These are phyloP conservation scores for Microplitis demolitor DNA, from an alignment of 1,140 invertebrate genomes.

Conservation along the genomic window DNA sequence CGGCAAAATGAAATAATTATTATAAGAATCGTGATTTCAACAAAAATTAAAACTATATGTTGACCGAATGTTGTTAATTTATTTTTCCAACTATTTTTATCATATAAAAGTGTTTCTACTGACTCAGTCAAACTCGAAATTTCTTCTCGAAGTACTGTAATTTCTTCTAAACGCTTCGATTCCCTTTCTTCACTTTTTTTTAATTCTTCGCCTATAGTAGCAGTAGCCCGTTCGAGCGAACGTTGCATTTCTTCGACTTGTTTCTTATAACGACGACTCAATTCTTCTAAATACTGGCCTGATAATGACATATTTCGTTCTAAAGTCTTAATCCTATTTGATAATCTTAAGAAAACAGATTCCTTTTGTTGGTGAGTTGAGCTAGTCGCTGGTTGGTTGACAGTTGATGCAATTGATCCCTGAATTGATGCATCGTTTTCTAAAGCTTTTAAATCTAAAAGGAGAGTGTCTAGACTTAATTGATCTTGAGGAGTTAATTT, in stretches of 20 bases:
- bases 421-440: constrained; percentile 48
- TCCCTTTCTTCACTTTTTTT: constrained; percentile 73
- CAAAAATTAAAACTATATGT: constrained; percentile 60
- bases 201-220: constrained; percentile 75
- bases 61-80: constrained; percentile 65
- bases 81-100: constrained; percentile 69
- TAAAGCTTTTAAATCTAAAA: constrained; percentile 60
- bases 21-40: constrained; percentile 62
- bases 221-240: constrained; percentile 80
- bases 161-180: constrained; percentile 69
- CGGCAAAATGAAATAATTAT: constrained; percentile 60
- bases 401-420: constrained; percentile 35
- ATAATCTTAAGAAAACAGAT: constrained; percentile 92
- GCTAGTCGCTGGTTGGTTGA: constrained; percentile 42
- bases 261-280: constrained; percentile 92
- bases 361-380: constrained; percentile 75
- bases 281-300: constrained; percentile 92
- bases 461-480: constrained; percentile 56
- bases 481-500: constrained; percentile 50
- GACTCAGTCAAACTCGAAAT: constrained; percentile 64
- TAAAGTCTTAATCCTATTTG: constrained; percentile 93
- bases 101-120: constrained; percentile 66
- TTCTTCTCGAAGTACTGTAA: constrained; percentile 65
- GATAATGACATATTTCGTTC: constrained; percentile 96
- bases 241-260: constrained; percentile 95